Evolutionary conservation across 2,888 invertebrate genomes (phyloP).

Genomic region (Heteromurus nitidus): DNA sequence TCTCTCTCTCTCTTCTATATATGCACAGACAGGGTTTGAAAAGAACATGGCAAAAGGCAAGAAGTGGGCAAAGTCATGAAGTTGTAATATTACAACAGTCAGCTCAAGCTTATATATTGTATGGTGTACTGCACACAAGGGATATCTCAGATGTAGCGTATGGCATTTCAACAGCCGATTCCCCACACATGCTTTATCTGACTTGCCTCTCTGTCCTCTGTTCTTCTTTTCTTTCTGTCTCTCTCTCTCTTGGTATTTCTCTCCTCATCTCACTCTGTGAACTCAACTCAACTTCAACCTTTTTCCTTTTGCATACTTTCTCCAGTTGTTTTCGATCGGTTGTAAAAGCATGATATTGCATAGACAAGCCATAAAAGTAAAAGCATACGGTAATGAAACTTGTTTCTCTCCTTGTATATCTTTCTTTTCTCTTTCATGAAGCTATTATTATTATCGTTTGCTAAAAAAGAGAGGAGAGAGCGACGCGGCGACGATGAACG

Average conservation of each 20-base stretch:
- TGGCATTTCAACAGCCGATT: slow-evolving; percentile 64
- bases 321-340: slow-evolving; percentile 52
- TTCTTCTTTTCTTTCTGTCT: slow-evolving; percentile 13
- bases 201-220: slow-evolving; percentile 22
- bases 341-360: slow-evolving; percentile 63
- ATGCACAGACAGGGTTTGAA: no score
- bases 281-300: slow-evolving; percentile 24
- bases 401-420: slow-evolving; percentile 51
- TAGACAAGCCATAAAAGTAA: slow-evolving; percentile 64
- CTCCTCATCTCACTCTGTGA: neutral
- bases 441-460: slow-evolving; percentile 31
- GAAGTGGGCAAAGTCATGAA: slow-evolving; percentile 8
- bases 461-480: neutral
- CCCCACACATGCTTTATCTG: slow-evolving; percentile 53
- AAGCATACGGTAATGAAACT: slow-evolving; percentile 65
- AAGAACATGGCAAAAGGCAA: neutral
- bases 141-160: slow-evolving; percentile 59
- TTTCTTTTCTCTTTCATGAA: slow-evolving; percentile 41
- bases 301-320: slow-evolving; percentile 39
- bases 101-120: neutral
- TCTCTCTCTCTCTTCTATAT: no score
- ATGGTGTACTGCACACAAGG: slow-evolving; percentile 37
- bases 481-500: slow-evolving; percentile 12
- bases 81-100: slow-evolving; percentile 7
- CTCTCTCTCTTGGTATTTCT: slow-evolving; percentile 18